A percentile compares a stretch with the other conserved stretches of the same genome.
Conservation (phyloP, 2,113 vertebrate species). For the Polypterus senegalus region DNA sequence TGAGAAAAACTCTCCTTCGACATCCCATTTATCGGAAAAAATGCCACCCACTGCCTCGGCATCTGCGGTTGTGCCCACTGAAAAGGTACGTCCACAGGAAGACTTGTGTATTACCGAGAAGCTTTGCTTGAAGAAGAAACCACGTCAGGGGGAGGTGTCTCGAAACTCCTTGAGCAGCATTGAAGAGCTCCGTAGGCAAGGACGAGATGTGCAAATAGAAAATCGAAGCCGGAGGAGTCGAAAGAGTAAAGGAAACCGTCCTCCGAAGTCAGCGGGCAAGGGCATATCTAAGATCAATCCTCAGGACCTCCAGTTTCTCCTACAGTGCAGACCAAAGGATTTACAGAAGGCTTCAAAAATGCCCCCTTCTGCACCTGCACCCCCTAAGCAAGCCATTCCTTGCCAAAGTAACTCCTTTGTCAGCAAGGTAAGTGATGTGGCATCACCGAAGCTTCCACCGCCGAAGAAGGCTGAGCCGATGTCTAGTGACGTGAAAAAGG, state of each 20-base stretch:
- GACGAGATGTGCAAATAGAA: conserved; percentile 42
- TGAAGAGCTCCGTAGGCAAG: conserved; percentile 42
- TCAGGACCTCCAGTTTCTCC: conserved; percentile 47
- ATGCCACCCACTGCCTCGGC: not conserved
- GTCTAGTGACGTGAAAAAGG: too few species aligned
- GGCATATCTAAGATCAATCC: conserved; percentile 30
- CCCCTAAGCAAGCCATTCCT: too few species aligned
- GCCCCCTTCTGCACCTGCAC: too few species aligned
- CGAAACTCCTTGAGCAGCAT: conserved; percentile 47
- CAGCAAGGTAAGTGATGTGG: too few species aligned
- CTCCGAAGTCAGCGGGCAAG: conserved; percentile 31
- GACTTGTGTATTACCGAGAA: conserved; percentile 45
- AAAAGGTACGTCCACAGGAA: conserved; percentile 39
- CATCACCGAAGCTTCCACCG: too few species aligned
- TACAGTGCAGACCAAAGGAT: conserved; percentile 28
- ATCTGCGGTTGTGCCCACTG: conserved; percentile 54
- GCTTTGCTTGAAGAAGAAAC: conserved; percentile 58
- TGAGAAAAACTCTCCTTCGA: conserved; percentile 1
- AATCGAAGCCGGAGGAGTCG: not conserved
- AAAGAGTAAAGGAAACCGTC: conserved; percentile 20
- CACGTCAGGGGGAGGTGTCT: conserved; percentile 53
- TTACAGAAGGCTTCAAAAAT: not conserved
- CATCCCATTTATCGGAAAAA: not conserved
- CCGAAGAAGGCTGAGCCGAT: too few species aligned
- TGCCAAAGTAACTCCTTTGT: too few species aligned